Evolutionary conservation across 2,797 vertebrate species (phyloP).

Genomic region (Fratercula arctica): DNA sequence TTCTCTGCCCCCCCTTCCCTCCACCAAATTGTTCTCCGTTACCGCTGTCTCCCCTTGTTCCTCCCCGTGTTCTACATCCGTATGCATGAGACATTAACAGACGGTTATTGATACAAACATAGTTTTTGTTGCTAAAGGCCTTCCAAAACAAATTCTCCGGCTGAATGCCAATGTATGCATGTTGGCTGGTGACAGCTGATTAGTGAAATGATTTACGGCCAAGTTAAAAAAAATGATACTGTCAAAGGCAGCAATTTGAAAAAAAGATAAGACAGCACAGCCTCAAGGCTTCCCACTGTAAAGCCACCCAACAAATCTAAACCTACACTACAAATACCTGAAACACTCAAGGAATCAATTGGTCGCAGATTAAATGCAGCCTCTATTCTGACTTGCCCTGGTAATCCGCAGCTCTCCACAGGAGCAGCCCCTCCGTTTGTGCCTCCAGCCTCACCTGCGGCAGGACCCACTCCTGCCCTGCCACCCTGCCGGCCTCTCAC

Average conservation of each 20-base stretch:
- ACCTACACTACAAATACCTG: slow-evolving; percentile 79
- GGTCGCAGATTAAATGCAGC: slow-evolving; percentile 87
- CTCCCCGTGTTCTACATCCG: slow-evolving; percentile 56
- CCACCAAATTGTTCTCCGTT: slow-evolving; percentile 3
- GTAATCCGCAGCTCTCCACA: slow-evolving; percentile 81
- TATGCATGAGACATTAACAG: slow-evolving; percentile 61
- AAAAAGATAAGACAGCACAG: slow-evolving; percentile 81
- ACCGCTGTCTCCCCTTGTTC: slow-evolving; percentile 34
- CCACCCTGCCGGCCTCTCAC: neutral
- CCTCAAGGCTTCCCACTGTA: slow-evolving; percentile 48
- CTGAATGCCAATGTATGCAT: slow-evolving; percentile 81
- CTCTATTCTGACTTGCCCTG: slow-evolving; percentile 79
- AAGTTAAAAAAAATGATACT: slow-evolving; percentile 82
- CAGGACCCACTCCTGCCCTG: neutral
- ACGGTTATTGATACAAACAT: slow-evolving; percentile 74
- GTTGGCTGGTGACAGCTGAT: slow-evolving; percentile 86
- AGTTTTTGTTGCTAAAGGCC: slow-evolving; percentile 72
- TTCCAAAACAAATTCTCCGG: slow-evolving; percentile 76
- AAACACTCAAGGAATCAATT: slow-evolving; percentile 86
- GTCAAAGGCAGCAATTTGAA: slow-evolving; percentile 85
- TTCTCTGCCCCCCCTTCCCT: neutral
- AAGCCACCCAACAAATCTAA: slow-evolving; percentile 66
- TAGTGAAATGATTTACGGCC: slow-evolving; percentile 88
- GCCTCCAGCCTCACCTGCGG: slow-evolving; percentile 38
- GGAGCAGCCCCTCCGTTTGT: slow-evolving; percentile 74